Conservation (phyloP, 2,113 vertebrate species). For the Otis tarda region DNA sequence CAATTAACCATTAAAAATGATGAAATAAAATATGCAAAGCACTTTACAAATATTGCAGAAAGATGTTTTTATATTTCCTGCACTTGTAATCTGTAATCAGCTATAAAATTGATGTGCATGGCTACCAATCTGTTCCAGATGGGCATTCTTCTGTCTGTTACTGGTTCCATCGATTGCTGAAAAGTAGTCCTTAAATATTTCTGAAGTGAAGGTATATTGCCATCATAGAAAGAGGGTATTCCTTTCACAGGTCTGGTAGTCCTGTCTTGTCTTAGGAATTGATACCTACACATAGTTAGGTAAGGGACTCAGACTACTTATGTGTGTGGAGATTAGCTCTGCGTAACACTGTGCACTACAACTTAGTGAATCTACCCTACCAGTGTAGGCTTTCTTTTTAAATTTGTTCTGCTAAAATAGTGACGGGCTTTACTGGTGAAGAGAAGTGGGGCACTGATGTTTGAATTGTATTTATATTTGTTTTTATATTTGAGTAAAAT, state of each 20-base stretch:
- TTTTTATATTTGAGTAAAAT: neutral
- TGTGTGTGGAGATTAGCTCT: neutral
- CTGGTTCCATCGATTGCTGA: neutral
- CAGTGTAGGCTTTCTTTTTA: neutral
- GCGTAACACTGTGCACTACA: neutral
- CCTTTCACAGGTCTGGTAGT: neutral
- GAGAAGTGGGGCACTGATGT: neutral
- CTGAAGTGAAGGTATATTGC: neutral
- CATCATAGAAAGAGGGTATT: rapidly evolving
- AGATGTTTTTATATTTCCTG: neutral
- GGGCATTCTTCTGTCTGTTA: neutral
- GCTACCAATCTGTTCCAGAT: neutral
- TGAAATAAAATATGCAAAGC: neutral
- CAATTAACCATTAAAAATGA: neutral
- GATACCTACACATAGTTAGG: neutral
- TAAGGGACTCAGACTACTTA: neutral
- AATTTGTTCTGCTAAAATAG: neutral
- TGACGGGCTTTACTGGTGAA: neutral
- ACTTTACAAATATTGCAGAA: neutral
- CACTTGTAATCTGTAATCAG: neutral
- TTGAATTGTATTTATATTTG: neutral
- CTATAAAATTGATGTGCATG: neutral
- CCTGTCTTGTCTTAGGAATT: neutral
- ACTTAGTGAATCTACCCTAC: neutral
- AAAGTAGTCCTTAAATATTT: neutral